Evolutionary conservation across 1,140 invertebrate species (phyloP).

Genomic region (Cylas formicarius): DNA sequence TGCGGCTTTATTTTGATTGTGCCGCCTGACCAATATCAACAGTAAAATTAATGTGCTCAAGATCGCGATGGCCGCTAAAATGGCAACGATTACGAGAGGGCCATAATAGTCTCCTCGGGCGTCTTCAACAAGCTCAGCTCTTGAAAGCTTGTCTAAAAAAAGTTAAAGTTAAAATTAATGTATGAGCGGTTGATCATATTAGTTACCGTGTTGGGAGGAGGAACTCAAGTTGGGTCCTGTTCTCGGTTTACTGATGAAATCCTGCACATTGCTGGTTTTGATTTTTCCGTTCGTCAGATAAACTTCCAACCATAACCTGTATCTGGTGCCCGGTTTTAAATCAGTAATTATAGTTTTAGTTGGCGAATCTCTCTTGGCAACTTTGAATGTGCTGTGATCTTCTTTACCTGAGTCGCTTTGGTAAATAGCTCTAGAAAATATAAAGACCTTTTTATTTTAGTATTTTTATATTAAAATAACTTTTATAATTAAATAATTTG

Average conservation of each 20-base stretch:
- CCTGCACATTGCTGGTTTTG: constrained; percentile 80
- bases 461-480: background rate
- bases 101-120: constrained; percentile 71
- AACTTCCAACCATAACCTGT: constrained; percentile 78
- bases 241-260: constrained; percentile 74
- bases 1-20: constrained; percentile 58
- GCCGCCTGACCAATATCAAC: constrained; percentile 69
- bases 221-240: constrained; percentile 51
- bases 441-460: background rate
- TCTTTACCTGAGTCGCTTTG: constrained; percentile 66
- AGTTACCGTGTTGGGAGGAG: constrained; percentile 47
- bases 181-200: background rate
- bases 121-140: constrained; percentile 42
- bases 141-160: constrained; percentile 55
- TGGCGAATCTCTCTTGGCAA: constrained; percentile 70
- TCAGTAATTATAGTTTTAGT: constrained; percentile 61
- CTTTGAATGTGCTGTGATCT: constrained; percentile 74
- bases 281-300: constrained; percentile 83
- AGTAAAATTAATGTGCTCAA: constrained; percentile 71
- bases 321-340: constrained; percentile 72
- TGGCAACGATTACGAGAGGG: constrained; percentile 76
- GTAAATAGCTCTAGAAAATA: constrained; percentile 56
- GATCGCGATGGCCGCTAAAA: constrained; percentile 75
- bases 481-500: background rate
- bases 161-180: constrained; percentile 9